A percentile compares a stretch with the other conserved stretches of the same genome.
phyloP scores from a whole-genome alignment of 2,797 vertebrate genomes.

The Sciurus vulgaris region DNA sequence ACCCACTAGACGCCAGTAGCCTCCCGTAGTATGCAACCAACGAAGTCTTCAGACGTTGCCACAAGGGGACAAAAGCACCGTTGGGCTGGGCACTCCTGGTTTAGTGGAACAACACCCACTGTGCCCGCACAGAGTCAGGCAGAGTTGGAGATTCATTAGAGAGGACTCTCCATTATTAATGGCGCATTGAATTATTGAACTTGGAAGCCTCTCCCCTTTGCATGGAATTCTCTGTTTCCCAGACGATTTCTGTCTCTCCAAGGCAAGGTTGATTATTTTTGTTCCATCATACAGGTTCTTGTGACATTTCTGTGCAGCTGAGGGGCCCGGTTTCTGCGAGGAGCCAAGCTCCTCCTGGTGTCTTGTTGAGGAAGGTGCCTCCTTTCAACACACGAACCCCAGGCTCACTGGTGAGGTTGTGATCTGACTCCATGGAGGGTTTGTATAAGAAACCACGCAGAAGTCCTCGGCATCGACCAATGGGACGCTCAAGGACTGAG shows the following conservation, averaged over 20 bases:
- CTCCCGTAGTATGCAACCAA: not conserved
- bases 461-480: not conserved
- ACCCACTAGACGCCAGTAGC: no score
- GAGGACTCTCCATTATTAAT: slow-evolving; percentile 9
- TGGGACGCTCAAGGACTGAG: not conserved
- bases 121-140: not conserved
- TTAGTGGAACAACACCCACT: not conserved
- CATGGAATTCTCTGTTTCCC: not conserved
- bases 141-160: not conserved
- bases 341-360: not conserved
- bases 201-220: not conserved
- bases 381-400: not conserved
- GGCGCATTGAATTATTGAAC: not conserved
- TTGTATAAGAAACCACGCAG: not conserved
- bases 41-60: not conserved
- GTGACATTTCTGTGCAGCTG: not conserved
- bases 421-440: not conserved
- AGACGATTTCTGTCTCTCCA: not conserved
- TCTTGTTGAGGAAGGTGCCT: not conserved
- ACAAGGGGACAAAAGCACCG: fast-evolving
- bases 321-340: not conserved
- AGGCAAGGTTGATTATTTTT: not conserved
- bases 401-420: not conserved
- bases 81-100: not conserved
- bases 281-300: not conserved